Percentiles rank a stretch among this genome's conserved stretches.
Evolutionary conservation across 2,888 invertebrate species (phyloP).

Genomic region (Myopa tessellatipennis): DNA sequence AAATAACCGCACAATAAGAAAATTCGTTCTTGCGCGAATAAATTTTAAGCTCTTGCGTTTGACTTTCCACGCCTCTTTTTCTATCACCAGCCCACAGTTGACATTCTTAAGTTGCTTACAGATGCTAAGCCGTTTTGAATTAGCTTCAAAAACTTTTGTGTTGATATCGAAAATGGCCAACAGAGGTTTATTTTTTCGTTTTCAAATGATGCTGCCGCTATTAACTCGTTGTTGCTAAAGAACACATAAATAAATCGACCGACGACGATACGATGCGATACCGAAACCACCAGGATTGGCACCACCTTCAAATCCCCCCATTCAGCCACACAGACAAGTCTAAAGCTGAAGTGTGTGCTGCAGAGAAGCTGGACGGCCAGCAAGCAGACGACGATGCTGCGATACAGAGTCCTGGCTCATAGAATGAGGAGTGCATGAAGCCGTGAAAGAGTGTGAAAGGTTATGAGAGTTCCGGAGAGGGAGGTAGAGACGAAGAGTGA

Average conservation of each 20-base stretch:
- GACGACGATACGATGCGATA: constrained; percentile 10
- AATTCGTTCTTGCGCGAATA: not conserved
- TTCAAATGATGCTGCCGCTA: constrained; percentile 13
- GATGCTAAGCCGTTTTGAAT: not conserved
- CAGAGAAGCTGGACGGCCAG: not conserved
- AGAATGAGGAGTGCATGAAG: not conserved
- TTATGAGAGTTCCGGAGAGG: not conserved
- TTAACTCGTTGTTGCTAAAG: constrained; percentile 12
- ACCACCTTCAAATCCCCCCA: constrained; percentile 11
- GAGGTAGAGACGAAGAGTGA: not conserved
- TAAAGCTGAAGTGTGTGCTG: not conserved
- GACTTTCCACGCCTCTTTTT: not conserved
- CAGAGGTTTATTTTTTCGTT: not conserved
- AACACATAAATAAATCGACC: constrained; percentile 33
- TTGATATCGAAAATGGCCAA: not conserved
- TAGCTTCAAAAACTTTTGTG: constrained; percentile 11
- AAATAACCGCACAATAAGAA: not conserved
- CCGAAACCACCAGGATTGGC: not conserved
- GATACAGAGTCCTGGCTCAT: not conserved
- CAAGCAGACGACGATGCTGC: not conserved
- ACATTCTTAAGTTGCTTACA: constrained; percentile 10
- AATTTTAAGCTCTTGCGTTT: too few relatives aligned
- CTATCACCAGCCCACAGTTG: not conserved
- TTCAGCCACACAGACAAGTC: not conserved
- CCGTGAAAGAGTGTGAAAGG: not conserved